Percentiles rank a stretch among this genome's conserved stretches.
These are phyloP conservation scores for Acinonyx jubatus DNA, from an alignment of 2,113 vertebrate species.

Conservation along the genomic window DNA sequence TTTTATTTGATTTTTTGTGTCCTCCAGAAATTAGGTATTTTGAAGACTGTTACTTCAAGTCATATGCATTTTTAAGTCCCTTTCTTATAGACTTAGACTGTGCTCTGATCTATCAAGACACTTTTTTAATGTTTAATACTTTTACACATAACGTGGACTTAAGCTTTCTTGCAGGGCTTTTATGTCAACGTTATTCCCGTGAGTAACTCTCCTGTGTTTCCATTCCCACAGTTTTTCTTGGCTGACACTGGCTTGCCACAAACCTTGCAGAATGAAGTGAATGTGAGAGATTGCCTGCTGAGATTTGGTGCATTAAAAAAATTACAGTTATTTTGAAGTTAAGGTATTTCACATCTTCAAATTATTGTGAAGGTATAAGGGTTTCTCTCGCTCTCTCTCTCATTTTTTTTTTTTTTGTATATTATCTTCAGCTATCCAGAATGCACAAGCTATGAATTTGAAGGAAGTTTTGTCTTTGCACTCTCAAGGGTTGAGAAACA, in stretches of 20 bases:
- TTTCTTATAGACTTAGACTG: background rate
- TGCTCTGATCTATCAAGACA: background rate
- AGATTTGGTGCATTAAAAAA: background rate
- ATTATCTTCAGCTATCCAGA: background rate
- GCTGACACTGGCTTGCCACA: background rate
- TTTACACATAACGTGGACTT: background rate
- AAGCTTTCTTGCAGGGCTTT: background rate
- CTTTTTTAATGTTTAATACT: background rate
- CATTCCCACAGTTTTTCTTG: background rate
- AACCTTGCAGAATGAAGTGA: background rate
- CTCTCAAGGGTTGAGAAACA: background rate
- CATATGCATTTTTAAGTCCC: background rate
- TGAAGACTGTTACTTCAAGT: background rate
- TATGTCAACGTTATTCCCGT: background rate
- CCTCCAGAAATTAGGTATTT: background rate
- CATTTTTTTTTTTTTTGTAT: background rate
- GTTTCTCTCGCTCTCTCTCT: background rate
- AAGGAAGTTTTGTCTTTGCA: slow-evolving; percentile 13
- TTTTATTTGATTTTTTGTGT: background rate
- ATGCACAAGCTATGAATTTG: slow-evolving; percentile 30
- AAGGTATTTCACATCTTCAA: background rate
- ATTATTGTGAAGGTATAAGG: background rate
- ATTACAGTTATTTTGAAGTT: background rate
- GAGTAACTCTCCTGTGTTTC: background rate
- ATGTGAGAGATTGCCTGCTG: background rate